These are phyloP conservation scores for Serrognathus titanus DNA, from an alignment of 2,888 invertebrate genomes.

Conservation along the genomic window DNA sequence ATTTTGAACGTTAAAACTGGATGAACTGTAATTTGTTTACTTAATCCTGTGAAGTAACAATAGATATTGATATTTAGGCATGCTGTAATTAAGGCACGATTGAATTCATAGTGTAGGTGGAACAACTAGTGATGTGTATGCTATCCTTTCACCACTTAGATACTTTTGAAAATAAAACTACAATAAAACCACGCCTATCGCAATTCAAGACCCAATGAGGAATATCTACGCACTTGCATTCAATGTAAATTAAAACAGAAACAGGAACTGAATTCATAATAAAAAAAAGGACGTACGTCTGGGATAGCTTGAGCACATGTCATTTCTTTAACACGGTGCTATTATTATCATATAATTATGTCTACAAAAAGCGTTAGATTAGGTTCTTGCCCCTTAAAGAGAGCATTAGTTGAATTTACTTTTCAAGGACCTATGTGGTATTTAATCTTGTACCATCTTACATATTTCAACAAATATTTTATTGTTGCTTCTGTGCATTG, in stretches of 20 bases:
- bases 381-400: neutral
- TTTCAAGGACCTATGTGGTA: too few species aligned
- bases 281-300: neutral
- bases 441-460: too few species aligned
- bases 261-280: conserved; percentile 8
- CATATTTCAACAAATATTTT: too few species aligned
- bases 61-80: conserved; percentile 11
- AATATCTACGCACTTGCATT: conserved; percentile 15
- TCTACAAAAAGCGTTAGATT: neutral
- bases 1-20: conserved; percentile 8
- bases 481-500: too few species aligned
- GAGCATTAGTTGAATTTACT: too few species aligned
- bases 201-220: conserved; percentile 18
- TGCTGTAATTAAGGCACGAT: conserved; percentile 10
- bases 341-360: neutral
- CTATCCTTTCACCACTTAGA: conserved; percentile 6
- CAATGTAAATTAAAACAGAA: conserved; percentile 19
- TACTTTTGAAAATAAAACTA: conserved; percentile 9
- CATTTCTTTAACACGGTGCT: neutral
- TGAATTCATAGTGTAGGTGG: conserved; percentile 1
- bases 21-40: neutral
- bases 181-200: conserved; percentile 19
- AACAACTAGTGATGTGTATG: neutral
- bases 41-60: neutral
- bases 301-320: neutral